Evolutionary conservation across 1,140 invertebrate genomes (phyloP).

Genomic region (Polypedilum pembai): DNA sequence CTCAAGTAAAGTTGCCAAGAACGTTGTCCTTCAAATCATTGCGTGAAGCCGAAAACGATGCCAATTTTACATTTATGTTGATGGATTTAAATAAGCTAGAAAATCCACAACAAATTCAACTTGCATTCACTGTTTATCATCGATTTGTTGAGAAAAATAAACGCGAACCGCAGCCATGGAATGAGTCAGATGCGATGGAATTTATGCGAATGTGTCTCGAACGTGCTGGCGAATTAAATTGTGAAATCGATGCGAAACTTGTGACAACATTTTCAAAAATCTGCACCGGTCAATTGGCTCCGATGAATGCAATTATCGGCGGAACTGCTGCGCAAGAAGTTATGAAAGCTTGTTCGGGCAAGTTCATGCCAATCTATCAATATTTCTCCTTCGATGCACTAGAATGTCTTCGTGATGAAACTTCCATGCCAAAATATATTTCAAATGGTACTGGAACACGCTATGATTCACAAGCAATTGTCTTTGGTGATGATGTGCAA

Average conservation of each 20-base stretch:
- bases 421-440: constrained; percentile 57
- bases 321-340: constrained; percentile 95
- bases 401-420: constrained; percentile 76
- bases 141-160: constrained; percentile 55
- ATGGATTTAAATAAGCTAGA: constrained; percentile 93
- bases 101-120: constrained; percentile 76
- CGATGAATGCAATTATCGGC: constrained; percentile 91
- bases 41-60: constrained; percentile 64
- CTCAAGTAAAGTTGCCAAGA: constrained; percentile 95
- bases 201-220: constrained; percentile 65
- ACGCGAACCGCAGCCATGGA: constrained; percentile 69
- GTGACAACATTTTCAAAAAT: constrained; percentile 69
- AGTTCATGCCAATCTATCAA: constrained; percentile 92
- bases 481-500: constrained; percentile 90
- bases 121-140: constrained; percentile 79
- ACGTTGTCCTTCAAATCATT: constrained; percentile 73
- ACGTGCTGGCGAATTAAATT: constrained; percentile 43
- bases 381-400: constrained; percentile 96
- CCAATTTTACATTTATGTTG: constrained; percentile 73
- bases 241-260: constrained; percentile 62
- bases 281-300: constrained; percentile 72
- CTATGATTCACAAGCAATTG: constrained; percentile 88
- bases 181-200: constrained; percentile 62
- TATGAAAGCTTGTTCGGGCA: constrained; percentile 97
- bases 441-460: constrained; percentile 62